Percentiles rank a stretch among this genome's conserved stretches.
Conservation (phyloP, 2,113 vertebrate species). For the Takifugu flavidus region DNA sequence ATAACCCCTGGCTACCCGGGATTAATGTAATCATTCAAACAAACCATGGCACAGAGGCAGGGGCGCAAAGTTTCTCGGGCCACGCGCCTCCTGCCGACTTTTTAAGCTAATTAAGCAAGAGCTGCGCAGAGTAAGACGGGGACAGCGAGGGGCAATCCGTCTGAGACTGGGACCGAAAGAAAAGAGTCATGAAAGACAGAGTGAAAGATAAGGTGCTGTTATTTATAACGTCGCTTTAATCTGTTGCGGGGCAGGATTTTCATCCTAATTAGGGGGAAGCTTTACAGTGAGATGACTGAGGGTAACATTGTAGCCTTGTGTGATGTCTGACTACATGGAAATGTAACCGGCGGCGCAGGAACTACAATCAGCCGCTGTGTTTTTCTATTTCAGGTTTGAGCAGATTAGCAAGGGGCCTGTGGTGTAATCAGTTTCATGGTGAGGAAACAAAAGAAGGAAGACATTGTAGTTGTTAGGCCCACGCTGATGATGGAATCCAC, state of each 20-base stretch:
- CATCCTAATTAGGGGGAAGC: conserved; percentile 24
- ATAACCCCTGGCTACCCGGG: conserved; percentile 14
- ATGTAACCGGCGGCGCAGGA: conserved; percentile 7
- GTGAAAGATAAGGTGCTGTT: conserved; percentile 19
- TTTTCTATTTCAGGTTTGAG: conserved; percentile 40
- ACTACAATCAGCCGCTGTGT: conserved; percentile 11
- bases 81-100: conserved; percentile 21
- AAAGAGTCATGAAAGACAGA: conserved; percentile 25
- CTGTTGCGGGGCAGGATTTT: conserved; percentile 13
- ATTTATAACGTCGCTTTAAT: conserved; percentile 30
- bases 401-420: conserved; percentile 35
- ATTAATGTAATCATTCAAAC: conserved; percentile 27
- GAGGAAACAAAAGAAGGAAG: conserved; percentile 1
- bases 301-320: neutral
- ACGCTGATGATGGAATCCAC: no score
- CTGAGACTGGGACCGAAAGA: conserved; percentile 26
- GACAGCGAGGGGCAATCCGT: conserved; percentile 12
- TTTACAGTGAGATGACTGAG: conserved; percentile 6
- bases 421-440: conserved; percentile 44
- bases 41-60: conserved; percentile 1
- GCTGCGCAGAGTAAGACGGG: conserved; percentile 31
- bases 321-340: conserved; percentile 11
- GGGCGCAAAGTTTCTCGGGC: conserved; percentile 26
- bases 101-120: conserved; percentile 56
- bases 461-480: no score